These are phyloP conservation scores for Rutilus rutilus DNA, from an alignment of 2,113 vertebrate genomes.

Conservation along the genomic window DNA sequence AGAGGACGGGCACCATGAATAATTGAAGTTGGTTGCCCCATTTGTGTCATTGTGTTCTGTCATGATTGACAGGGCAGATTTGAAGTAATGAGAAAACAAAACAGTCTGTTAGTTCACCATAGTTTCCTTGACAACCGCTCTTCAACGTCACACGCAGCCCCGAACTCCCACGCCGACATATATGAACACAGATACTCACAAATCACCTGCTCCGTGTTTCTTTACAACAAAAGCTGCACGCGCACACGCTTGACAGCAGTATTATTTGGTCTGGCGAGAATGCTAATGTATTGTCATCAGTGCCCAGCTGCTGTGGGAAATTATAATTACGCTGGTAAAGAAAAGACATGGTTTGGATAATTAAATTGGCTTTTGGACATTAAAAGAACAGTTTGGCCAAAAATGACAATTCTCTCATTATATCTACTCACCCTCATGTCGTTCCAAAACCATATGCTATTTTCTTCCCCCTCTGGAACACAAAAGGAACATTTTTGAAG, in stretches of 20 bases:
- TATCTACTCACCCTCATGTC: background rate
- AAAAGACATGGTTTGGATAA: background rate
- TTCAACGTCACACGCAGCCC: background rate
- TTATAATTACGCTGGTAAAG: background rate
- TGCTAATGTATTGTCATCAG: slow-evolving; percentile 20
- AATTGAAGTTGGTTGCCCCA: slow-evolving; percentile 68
- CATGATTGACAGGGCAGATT: slow-evolving; percentile 61
- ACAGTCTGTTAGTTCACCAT: slow-evolving; percentile 58
- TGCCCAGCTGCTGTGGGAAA: background rate
- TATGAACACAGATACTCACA: slow-evolving; percentile 25
- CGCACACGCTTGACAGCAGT: background rate
- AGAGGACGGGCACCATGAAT: slow-evolving; percentile 67
- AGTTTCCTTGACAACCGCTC: slow-evolving; percentile 50
- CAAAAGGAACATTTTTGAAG: background rate
- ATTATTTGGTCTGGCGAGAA: background rate
- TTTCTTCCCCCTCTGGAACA: background rate
- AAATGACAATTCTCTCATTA: background rate
- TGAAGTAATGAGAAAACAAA: slow-evolving; percentile 64
- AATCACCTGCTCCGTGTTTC: background rate
- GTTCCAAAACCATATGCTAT: background rate
- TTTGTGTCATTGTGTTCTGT: slow-evolving; percentile 61
- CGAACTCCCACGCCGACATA: slow-evolving; percentile 18
- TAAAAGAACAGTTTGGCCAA: background rate
- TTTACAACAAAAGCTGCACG: background rate
- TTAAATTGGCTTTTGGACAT: slow-evolving; percentile 19